A percentile compares a stretch with the other conserved stretches of the same genome.
These are phyloP conservation scores for Sternotherus odoratus DNA, from an alignment of 2,797 vertebrate species.

Conservation along the genomic window DNA sequence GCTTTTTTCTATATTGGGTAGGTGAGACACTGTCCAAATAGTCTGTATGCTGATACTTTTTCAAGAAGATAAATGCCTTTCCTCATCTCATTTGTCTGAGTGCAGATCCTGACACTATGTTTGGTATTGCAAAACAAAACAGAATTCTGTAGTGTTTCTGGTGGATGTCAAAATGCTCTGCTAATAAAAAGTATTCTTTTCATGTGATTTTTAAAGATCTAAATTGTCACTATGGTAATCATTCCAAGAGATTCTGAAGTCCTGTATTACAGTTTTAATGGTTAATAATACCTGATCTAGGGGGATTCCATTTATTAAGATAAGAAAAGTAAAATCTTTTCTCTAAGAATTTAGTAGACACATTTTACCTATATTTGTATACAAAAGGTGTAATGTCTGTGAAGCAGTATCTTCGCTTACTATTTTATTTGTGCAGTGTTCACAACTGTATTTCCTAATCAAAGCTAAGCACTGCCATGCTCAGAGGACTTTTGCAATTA, in stretches of 20 bases:
- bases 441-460: constrained; percentile 34
- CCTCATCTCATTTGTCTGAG: neutral
- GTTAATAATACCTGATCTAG: no score
- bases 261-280: constrained; percentile 21
- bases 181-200: neutral
- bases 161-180: neutral
- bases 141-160: neutral
- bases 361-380: neutral
- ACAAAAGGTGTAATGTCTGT: neutral
- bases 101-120: neutral
- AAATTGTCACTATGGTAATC: neutral
- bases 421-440: constrained; percentile 39
- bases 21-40: neutral
- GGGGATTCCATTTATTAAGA: neutral
- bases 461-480: constrained; percentile 4
- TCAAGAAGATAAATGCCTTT: neutral
- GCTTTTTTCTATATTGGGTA: neutral
- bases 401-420: constrained; percentile 1
- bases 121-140: neutral
- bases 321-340: neutral
- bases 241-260: constrained; percentile 34
- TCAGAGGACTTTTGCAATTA: constrained; percentile 56
- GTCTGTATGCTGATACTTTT: neutral
- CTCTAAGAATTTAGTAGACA: neutral
- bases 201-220: neutral